These are phyloP conservation scores for Ormia ochracea DNA, from an alignment of 2,888 invertebrate species.

Conservation along the genomic window DNA sequence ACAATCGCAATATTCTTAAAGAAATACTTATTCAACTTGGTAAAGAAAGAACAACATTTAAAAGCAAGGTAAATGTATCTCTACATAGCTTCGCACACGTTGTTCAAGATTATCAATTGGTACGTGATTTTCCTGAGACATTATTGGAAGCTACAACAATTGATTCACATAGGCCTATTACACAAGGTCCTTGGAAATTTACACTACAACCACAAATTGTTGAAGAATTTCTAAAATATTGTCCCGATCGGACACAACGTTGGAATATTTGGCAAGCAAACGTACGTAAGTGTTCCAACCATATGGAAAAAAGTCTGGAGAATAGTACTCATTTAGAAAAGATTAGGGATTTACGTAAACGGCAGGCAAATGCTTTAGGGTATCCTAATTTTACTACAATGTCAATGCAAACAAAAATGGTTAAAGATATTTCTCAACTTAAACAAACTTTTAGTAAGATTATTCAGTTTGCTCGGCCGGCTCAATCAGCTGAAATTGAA, in stretches of 20 bases:
- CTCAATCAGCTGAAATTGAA: constrained; percentile 86
- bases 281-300: constrained; percentile 83
- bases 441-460: constrained; percentile 83
- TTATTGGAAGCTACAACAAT: constrained; percentile 82
- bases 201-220: constrained; percentile 86
- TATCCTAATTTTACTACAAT: constrained; percentile 88
- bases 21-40: constrained; percentile 79
- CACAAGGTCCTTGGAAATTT: constrained; percentile 89
- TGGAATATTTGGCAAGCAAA: constrained; percentile 92
- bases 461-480: constrained; percentile 83
- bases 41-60: constrained; percentile 81
- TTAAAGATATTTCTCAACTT: constrained; percentile 86
- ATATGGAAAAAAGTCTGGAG: constrained; percentile 80
- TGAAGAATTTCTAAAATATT: constrained; percentile 88
- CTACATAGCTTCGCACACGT: constrained; percentile 83
- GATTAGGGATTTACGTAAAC: constrained; percentile 82
- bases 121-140: constrained; percentile 85
- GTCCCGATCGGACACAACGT: constrained; percentile 85
- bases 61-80: constrained; percentile 82
- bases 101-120: constrained; percentile 81
- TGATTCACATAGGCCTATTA: constrained; percentile 79
- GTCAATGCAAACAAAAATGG: constrained; percentile 97
- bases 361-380: constrained; percentile 87
- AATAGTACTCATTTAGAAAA: constrained; percentile 87
- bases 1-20: constrained; percentile 79